Evolutionary conservation across 2,797 vertebrate genomes (phyloP).

Genomic region (Lerista edwardsae): DNA sequence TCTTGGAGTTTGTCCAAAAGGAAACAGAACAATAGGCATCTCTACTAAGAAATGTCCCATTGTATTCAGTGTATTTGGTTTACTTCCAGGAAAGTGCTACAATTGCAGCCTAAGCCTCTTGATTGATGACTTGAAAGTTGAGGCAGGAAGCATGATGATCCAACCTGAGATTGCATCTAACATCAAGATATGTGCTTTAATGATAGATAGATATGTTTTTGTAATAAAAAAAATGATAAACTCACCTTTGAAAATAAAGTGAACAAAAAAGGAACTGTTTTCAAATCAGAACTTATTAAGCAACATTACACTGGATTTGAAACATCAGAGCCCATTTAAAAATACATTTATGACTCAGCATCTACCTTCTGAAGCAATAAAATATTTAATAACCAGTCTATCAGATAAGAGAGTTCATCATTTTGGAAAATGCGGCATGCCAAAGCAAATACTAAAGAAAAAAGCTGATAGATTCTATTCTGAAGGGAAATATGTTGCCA

Average conservation of each 20-base stretch:
- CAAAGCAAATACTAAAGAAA: neutral
- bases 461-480: neutral
- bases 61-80: neutral
- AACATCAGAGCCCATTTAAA: neutral
- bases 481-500: neutral
- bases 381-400: neutral
- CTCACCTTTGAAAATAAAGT: neutral
- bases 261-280: too few relatives aligned
- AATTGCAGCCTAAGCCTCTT: neutral
- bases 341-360: slow-evolving; percentile 4
- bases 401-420: neutral
- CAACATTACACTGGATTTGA: neutral
- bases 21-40: too few relatives aligned
- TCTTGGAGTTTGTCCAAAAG: neutral
- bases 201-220: neutral
- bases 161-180: neutral
- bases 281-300: neutral
- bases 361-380: slow-evolving; percentile 4
- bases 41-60: too few relatives aligned
- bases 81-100: neutral
- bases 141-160: neutral
- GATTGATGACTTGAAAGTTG: neutral
- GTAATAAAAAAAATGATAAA: neutral
- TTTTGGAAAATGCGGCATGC: slow-evolving; percentile 2
- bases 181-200: neutral